phyloP scores from a whole-genome alignment of 2,113 vertebrate genomes.

The Oryzias javanicus region DNA sequence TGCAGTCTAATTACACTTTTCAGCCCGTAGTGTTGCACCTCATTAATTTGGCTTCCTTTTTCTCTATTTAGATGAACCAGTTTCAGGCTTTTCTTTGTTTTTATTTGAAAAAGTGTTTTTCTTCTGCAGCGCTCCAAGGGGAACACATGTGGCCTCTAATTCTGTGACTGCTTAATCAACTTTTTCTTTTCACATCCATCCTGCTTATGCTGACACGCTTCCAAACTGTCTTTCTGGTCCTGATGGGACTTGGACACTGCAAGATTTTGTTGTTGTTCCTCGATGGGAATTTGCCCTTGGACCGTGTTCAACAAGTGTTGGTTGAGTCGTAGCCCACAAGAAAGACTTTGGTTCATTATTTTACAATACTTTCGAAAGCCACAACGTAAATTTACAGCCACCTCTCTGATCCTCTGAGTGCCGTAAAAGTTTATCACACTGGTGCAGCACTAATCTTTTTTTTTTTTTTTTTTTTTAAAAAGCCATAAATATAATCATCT shows the following conservation, averaged over 20 bases:
- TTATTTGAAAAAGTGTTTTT: neutral
- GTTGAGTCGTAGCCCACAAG: conserved; percentile 37
- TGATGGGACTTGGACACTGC: conserved; percentile 14
- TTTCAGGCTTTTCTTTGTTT: conserved; percentile 16
- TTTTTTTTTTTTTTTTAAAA: conserved; percentile 63
- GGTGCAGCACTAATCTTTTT: conserved; percentile 45
- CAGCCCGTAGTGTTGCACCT: conserved; percentile 40
- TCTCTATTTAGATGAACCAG: conserved; percentile 28
- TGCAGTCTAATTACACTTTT: conserved; percentile 52
- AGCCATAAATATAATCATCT: conserved; percentile 61
- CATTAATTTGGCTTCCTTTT: conserved; percentile 40
- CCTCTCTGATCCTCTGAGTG: conserved; percentile 46
- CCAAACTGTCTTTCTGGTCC: conserved; percentile 32
- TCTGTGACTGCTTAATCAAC: conserved; percentile 40
- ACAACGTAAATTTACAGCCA: conserved; percentile 51
- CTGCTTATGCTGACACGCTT: conserved; percentile 45
- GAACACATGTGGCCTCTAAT: conserved; percentile 22
- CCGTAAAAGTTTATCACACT: conserved; percentile 50
- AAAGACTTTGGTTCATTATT: conserved; percentile 49
- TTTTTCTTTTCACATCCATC: conserved; percentile 35
- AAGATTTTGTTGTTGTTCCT: conserved; percentile 33
- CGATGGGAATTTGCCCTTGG: conserved; percentile 38
- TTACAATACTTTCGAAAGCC: conserved; percentile 53
- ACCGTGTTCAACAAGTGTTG: conserved; percentile 31
- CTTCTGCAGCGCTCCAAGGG: conserved; percentile 27